A percentile compares a stretch with the other conserved stretches of the same genome.
Evolutionary conservation across 2,888 invertebrate species (phyloP).

Genomic region (Diarsia brunnea): DNA sequence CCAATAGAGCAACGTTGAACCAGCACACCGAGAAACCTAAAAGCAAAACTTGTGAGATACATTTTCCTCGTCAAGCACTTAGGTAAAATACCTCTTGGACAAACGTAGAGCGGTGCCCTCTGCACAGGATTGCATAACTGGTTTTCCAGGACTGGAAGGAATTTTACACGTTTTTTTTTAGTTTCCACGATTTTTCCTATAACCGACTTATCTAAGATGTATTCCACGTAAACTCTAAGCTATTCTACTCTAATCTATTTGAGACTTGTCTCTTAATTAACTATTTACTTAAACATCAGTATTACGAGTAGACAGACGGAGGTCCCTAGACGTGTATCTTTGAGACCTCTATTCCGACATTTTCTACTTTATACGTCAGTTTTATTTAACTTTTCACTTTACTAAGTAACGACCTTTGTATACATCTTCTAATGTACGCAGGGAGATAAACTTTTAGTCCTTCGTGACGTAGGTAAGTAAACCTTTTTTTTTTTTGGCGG

Average conservation of each 20-base stretch:
- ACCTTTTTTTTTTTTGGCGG: too few relatives aligned
- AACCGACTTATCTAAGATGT: neutral
- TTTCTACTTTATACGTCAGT: conserved; percentile 9
- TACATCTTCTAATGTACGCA: conserved; percentile 19
- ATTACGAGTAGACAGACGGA: neutral
- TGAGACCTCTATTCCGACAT: conserved; percentile 5
- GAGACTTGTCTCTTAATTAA: conserved; percentile 6
- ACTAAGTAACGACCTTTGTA: conserved; percentile 2
- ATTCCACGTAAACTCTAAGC: neutral
- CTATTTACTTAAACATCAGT: conserved; percentile 7
- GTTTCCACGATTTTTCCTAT: neutral
- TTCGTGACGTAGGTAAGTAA: neutral
- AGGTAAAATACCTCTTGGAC: neutral
- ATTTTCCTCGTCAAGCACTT: conserved; percentile 8
- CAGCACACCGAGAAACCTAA: neutral
- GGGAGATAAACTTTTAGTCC: conserved; percentile 16
- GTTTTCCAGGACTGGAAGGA: neutral
- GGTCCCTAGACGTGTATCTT: conserved; percentile 8
- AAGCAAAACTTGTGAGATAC: conserved; percentile 5
- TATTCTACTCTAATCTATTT: neutral
- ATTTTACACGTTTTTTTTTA: too few relatives aligned
- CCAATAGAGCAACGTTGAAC: neutral
- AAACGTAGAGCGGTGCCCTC: neutral
- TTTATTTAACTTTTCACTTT: conserved; percentile 46
- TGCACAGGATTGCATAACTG: neutral